phyloP scores from a whole-genome alignment of 1,140 invertebrate species.

The Drosophila fuyamai region DNA sequence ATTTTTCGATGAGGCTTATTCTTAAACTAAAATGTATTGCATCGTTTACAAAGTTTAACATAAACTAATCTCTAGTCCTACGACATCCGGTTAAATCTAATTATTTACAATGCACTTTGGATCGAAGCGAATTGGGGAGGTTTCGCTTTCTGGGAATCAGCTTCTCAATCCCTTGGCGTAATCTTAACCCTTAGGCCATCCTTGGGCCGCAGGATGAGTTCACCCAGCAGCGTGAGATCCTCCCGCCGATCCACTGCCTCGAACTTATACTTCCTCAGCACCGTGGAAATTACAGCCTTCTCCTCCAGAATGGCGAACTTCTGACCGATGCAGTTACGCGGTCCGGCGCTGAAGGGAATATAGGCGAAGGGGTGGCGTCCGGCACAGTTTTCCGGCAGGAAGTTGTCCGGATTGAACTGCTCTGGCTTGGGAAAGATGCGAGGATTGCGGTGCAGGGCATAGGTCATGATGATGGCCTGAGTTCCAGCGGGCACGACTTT shows the following conservation, averaged over 20 bases:
- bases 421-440: conserved; percentile 89
- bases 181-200: conserved; percentile 86
- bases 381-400: conserved; percentile 87
- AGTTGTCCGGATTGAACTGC: conserved; percentile 91
- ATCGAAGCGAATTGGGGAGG: conserved; percentile 25
- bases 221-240: conserved; percentile 86
- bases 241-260: conserved; percentile 86
- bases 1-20: conserved; percentile 36
- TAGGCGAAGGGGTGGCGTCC: conserved; percentile 88
- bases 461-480: conserved; percentile 86
- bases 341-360: conserved; percentile 91
- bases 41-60: conserved; percentile 57
- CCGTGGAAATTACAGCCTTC: conserved; percentile 88
- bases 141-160: neutral
- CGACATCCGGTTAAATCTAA: conserved; percentile 31
- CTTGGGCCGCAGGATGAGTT: conserved; percentile 87
- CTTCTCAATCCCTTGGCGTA: conserved; percentile 63
- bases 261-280: conserved; percentile 89
- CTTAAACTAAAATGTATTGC: conserved; percentile 34
- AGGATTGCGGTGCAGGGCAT: conserved; percentile 89
- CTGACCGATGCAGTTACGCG: conserved; percentile 90
- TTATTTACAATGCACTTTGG: conserved; percentile 78
- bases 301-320: conserved; percentile 92
- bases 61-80: conserved; percentile 44
- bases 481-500: conserved; percentile 86